A percentile compares a stretch with the other conserved stretches of the same genome.
Evolutionary conservation across 2,888 invertebrate genomes (phyloP).

Genomic region (Eupsilia transversa): DNA sequence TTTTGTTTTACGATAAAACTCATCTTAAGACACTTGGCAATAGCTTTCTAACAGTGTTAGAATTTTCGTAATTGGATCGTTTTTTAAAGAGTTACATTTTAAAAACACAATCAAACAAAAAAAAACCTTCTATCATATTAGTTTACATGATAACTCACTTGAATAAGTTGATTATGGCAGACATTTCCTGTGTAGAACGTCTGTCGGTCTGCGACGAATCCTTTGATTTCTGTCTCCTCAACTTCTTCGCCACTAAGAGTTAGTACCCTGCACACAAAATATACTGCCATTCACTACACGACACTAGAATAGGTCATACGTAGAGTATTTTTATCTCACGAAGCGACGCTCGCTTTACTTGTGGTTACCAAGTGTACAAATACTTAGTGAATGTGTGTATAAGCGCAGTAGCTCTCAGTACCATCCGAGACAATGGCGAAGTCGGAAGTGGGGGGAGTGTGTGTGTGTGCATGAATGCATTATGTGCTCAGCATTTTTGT

Average conservation of each 20-base stretch:
- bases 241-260: slow-evolving; percentile 98
- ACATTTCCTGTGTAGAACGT: slow-evolving; percentile 99
- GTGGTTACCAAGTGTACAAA: too few species aligned
- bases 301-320: not conserved
- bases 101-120: not conserved
- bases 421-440: too few species aligned
- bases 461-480: too few species aligned
- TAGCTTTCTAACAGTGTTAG: not conserved
- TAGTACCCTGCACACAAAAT: slow-evolving; percentile 91
- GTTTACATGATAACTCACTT: slow-evolving; percentile 71
- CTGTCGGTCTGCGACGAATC: slow-evolving; percentile 97
- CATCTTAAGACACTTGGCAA: too few species aligned
- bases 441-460: too few species aligned
- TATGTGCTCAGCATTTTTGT: too few species aligned
- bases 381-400: too few species aligned
- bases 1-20: too few species aligned
- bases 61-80: not conserved
- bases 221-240: slow-evolving; percentile 98
- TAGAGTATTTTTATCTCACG: not conserved
- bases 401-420: too few species aligned
- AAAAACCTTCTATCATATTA: not conserved
- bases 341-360: too few species aligned
- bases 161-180: slow-evolving; percentile 94
- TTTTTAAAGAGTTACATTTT: not conserved
- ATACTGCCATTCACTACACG: not conserved